phyloP scores from a whole-genome alignment of 1,140 invertebrate species.

The Drosophila subpulchrella region DNA sequence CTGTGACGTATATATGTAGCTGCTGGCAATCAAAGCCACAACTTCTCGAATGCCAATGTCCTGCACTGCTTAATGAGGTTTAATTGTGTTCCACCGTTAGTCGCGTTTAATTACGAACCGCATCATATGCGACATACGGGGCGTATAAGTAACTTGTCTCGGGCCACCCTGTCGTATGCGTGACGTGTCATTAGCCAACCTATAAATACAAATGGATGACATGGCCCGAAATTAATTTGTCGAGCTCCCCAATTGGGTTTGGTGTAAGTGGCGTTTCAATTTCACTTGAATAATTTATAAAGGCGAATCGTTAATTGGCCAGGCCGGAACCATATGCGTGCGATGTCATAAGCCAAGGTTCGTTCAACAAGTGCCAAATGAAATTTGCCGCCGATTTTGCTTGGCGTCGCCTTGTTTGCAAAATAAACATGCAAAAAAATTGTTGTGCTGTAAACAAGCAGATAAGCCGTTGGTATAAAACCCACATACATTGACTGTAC shows the following conservation, averaged over 20 bases:
- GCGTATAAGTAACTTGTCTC: slow-evolving; percentile 51
- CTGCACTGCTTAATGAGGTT: slow-evolving; percentile 46
- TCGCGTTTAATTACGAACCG: slow-evolving; percentile 53
- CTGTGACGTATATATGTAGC: not conserved
- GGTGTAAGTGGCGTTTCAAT: slow-evolving; percentile 60
- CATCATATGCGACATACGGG: slow-evolving; percentile 16
- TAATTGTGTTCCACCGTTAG: slow-evolving; percentile 44
- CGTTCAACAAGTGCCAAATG: slow-evolving; percentile 77
- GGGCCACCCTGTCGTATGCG: slow-evolving; percentile 35
- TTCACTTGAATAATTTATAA: slow-evolving; percentile 61
- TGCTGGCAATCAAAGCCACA: slow-evolving; percentile 28
- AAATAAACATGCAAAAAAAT: slow-evolving; percentile 64
- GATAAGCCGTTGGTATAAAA: slow-evolving; percentile 68
- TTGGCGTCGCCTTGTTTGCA: slow-evolving; percentile 51
- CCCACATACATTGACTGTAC: slow-evolving; percentile 32
- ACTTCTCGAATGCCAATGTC: slow-evolving; percentile 11
- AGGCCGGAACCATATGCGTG: slow-evolving; percentile 40
- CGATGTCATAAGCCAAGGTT: slow-evolving; percentile 42
- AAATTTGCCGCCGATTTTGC: slow-evolving; percentile 58
- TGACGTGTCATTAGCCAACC: slow-evolving; percentile 55
- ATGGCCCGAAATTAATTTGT: slow-evolving; percentile 59
- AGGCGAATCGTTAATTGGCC: slow-evolving; percentile 54
- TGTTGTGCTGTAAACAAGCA: slow-evolving; percentile 68
- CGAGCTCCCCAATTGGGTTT: slow-evolving; percentile 7
- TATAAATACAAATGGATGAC: slow-evolving; percentile 28